phyloP scores from a whole-genome alignment of 1,140 invertebrate genomes.

The Dendroctonus valens region DNA sequence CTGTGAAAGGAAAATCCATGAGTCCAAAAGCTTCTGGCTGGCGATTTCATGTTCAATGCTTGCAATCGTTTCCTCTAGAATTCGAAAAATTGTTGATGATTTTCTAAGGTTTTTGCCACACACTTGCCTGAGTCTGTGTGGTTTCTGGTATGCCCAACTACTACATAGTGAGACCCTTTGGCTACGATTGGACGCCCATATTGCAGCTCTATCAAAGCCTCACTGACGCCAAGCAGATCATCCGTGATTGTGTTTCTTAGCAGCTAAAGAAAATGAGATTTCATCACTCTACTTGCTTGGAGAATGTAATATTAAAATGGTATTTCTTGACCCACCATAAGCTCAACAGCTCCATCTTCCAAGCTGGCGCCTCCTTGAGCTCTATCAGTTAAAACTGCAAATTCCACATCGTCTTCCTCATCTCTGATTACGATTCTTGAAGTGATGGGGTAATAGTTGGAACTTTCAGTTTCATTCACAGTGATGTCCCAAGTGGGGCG shows the following conservation, averaged over 20 bases:
- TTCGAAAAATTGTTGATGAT: neutral
- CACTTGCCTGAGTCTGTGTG: neutral
- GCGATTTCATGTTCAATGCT: constrained; percentile 42
- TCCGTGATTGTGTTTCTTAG: constrained; percentile 83
- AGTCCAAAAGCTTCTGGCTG: constrained; percentile 46
- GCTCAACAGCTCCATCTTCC: constrained; percentile 67
- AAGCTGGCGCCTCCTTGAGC: constrained; percentile 82
- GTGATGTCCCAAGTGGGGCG: constrained; percentile 72
- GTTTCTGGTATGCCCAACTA: constrained; percentile 47
- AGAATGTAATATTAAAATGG: no score
- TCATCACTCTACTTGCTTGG: no score
- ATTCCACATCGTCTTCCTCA: constrained; percentile 50
- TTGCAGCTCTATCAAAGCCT: constrained; percentile 85
- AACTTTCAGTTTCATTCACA: constrained; percentile 69
- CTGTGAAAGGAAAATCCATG: constrained; percentile 52
- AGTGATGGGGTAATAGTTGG: constrained; percentile 93
- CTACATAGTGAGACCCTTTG: constrained; percentile 70
- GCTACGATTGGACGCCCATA: constrained; percentile 73
- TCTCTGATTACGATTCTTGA: constrained; percentile 62
- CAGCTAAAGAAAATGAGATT: constrained; percentile 53
- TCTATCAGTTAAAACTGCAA: constrained; percentile 70
- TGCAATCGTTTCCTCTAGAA: constrained; percentile 22
- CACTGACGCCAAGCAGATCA: constrained; percentile 87
- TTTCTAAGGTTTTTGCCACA: neutral
- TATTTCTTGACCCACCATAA: constrained; percentile 59